Percentiles rank a stretch among this genome's conserved stretches.
These are phyloP conservation scores for Laterallus jamaicensis DNA, from an alignment of 2,113 vertebrate species.

Conservation along the genomic window DNA sequence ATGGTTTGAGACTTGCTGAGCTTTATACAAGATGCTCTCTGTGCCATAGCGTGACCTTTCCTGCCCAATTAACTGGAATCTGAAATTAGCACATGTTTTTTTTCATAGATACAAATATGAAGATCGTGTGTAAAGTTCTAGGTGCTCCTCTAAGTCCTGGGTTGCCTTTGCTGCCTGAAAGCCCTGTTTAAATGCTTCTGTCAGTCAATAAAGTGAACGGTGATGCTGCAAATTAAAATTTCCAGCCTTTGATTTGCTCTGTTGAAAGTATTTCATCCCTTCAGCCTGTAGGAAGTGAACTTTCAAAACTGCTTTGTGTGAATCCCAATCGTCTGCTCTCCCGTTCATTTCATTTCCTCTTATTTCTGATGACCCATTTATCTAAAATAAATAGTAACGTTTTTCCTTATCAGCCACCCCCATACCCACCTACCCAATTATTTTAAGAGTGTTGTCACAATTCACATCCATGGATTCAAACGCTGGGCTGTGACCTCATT, in stretches of 20 bases:
- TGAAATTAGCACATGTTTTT: constrained; percentile 26
- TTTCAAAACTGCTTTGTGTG: constrained; percentile 1
- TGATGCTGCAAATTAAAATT: constrained; percentile 60
- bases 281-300: constrained; percentile 24
- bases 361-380: constrained; percentile 30
- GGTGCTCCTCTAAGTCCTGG: background rate
- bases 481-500: constrained; percentile 17
- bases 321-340: constrained; percentile 32
- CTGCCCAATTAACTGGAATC: constrained; percentile 61
- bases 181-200: background rate
- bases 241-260: constrained; percentile 46
- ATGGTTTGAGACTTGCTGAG: background rate
- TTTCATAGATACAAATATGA: constrained; percentile 9
- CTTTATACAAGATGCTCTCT: constrained; percentile 24
- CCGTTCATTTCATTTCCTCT: constrained; percentile 36
- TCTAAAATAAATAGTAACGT: constrained; percentile 12
- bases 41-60: constrained; percentile 59
- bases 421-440: background rate
- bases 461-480: constrained; percentile 21
- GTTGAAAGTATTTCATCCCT: constrained; percentile 7
- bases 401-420: constrained; percentile 26
- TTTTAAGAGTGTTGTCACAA: constrained; percentile 36
- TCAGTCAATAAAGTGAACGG: constrained; percentile 31
- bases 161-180: background rate
- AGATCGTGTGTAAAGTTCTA: background rate